A percentile compares a stretch with the other conserved stretches of the same genome.
These are phyloP conservation scores for Cydia splendana DNA, from an alignment of 1,140 invertebrate genomes.

Conservation along the genomic window DNA sequence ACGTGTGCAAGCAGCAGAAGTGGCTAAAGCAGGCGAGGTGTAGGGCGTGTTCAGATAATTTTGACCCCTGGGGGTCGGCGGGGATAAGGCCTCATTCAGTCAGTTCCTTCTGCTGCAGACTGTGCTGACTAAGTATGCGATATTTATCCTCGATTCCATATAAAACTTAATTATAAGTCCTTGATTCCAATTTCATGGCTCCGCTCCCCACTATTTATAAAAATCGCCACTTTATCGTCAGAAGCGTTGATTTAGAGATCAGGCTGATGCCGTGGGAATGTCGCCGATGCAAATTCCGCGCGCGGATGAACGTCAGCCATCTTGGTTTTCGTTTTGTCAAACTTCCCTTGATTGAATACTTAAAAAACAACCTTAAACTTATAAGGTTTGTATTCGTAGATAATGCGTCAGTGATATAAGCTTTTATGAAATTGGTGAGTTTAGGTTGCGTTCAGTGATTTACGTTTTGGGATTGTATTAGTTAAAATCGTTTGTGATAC, in stretches of 20 bases:
- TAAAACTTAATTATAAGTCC: too few relatives aligned
- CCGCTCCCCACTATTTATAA: too few relatives aligned
- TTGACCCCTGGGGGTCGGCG: too few relatives aligned
- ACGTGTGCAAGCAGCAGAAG: too few relatives aligned
- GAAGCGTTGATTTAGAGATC: slow-evolving; percentile 10
- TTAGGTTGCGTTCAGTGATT: slow-evolving; percentile 7
- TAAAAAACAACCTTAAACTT: background rate
- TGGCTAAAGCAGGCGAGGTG: too few relatives aligned
- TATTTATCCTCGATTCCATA: too few relatives aligned
- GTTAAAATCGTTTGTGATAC: background rate
- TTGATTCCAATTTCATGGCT: too few relatives aligned
- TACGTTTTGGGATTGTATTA: background rate
- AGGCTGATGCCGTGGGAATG: background rate
- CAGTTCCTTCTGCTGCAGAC: too few relatives aligned
- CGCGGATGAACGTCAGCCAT: background rate
- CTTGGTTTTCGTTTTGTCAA: background rate
- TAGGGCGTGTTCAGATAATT: too few relatives aligned
- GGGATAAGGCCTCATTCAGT: too few relatives aligned
- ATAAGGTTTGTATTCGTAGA: background rate
- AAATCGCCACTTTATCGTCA: background rate
- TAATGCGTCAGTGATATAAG: background rate
- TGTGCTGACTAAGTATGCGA: too few relatives aligned
- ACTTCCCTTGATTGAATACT: background rate
- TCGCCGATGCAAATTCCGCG: slow-evolving; percentile 9
- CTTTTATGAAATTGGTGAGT: background rate